Base-by-base conservation (phyloP, 2,888 invertebrate genomes). In the Drosophila villosipedis region DNA sequence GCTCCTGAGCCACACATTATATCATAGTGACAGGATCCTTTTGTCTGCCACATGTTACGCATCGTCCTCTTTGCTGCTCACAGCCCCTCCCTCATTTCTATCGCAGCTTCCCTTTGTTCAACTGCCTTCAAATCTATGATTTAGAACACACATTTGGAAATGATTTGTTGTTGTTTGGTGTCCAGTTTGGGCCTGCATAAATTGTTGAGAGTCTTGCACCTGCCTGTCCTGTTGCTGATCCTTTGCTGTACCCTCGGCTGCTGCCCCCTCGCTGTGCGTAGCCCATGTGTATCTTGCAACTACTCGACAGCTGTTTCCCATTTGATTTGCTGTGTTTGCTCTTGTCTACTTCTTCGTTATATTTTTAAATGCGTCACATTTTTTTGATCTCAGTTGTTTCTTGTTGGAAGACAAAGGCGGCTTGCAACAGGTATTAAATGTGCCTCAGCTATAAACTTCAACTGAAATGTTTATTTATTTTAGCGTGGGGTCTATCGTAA, bases 161-260 rank as follows among this genome's bases (percentile, higher is more conserved):
- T 62, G 16, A 25, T 47, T 47, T 25, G 47, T 16, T 16, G 47
- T 67, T 66, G 58, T 70, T 63, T 65, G 54, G 52, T 76, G 70
- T 70, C 79, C 79, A 71, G 82, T 67, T 71, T 73, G 68, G 52
- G 72, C 76, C 80, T 75, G 83, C 76, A 84, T 78, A 84, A 76
- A 80, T 78, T 82, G 54, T 55, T 50, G 39, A 58, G 39, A 65
- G 62, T 73, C 66, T 73, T 85, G 80, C 84, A 85, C 85, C 84
- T 84, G 84, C 82, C 72, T 74, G 76, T 69, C 62, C 58, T 66
- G 58, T 35, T 33, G 47, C 58, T 59, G 80, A 80, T 78, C 72
- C 75, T 81, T 68, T 49, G 41, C n/a, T 64, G 65, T 50, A 6
- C 47, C 57, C 39, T 25, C 28, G 28, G 41, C 58, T 54, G 25